Evolutionary conservation across 2,797 vertebrate species (phyloP), one percentile per base, ranked within the genome.

Genomic region (Mormyrops boulengeri): DNA sequence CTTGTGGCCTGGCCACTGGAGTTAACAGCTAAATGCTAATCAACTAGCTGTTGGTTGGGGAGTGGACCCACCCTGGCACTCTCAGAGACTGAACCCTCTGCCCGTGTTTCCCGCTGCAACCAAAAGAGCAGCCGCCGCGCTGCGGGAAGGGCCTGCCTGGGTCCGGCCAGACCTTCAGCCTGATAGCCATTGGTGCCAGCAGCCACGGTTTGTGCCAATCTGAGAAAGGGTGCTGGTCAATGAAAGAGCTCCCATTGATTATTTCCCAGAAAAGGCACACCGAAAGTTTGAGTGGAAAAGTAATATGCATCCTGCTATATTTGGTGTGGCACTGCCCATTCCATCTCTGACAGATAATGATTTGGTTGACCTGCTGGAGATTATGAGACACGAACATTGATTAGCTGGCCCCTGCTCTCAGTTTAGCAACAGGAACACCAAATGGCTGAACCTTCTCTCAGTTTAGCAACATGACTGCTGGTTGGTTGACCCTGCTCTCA

Each of bases 201-300:
- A 52, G 3, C 85, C 85, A 17, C 11, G 8, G n/a, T 49, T 7
- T 85, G 47, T 50, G 19, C 49, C 41, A 73, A 30, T 73, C 66
- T 30, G 22, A 22, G 12, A 22, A 30, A 34, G 47, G 22, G 49
- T 50, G 19, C 47, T 17, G 22, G n/a, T 87, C 26, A 87, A 57
- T 57, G 26, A 60, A 57, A 87, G 34, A 12, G 30, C 19, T 52
- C 34, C 85, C 30, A 55, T 38, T 57, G 30, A 17, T 19, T 87
- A 85, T 53, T 86, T 86, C 47, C 84, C n/a, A 30, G 73, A 86
- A 86, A 86, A 86, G 22, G 50, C 82, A 49, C 82, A 53, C 47
- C 11, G 8, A 14, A 14, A 12, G 30, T 87, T 86, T 26, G 9
- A 30, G 19, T 55, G 52, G 14, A 38, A 87, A 41, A 8, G 3